Evolutionary conservation across 2,797 vertebrate species (phyloP), one percentile per base, ranked within the genome.

Genomic region (Esox masquinongy): DNA sequence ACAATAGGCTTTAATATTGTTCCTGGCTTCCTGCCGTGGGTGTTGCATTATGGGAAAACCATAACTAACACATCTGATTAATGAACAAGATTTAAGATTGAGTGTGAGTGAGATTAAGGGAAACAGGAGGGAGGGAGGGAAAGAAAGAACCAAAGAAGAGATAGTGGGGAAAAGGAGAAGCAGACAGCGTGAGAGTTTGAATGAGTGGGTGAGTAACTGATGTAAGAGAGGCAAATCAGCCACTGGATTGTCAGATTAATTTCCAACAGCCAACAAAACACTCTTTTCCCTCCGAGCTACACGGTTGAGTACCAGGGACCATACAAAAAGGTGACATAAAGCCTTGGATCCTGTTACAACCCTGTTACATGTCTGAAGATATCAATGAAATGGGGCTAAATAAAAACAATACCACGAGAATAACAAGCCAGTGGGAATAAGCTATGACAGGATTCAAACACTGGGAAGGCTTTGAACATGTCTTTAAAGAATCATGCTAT

Each of bases 51-150:
- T 75, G 78, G 78, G 66, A 39, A 81, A 84, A 82, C 49, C 36
- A 56, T 87, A 84, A 87, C 84, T 86, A 84, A 88, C 84, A 77
- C 36, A 50, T 89, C 83, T 83, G 82, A 91, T 88, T 83, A 83
- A 88, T 89, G 85, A 69, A 89, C 76, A 79, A 86, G 83, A 84
- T 72, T 75, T 78, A 59, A 79, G 61, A 82, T 85, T 83, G 79
- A 72, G 76, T 78, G 74, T 5, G 53, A 43, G 75, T 47, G 78
- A 61, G 43, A 11, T 39, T 14, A 73, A 74, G 66, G 76, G 67
- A 47, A 16, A 31, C 14, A 75, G 73, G 70, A 73, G 70, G 63
- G 72, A 78, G 72, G 34, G 51, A 68, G 73, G 73, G 19, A 4
- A 76, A 79, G 75, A 2, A 34, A n/a, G 68, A 70, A 24, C 73